Evolutionary conservation across 2,797 vertebrate species (phyloP).

Genomic region (Melanotaenia pygmaea): DNA sequence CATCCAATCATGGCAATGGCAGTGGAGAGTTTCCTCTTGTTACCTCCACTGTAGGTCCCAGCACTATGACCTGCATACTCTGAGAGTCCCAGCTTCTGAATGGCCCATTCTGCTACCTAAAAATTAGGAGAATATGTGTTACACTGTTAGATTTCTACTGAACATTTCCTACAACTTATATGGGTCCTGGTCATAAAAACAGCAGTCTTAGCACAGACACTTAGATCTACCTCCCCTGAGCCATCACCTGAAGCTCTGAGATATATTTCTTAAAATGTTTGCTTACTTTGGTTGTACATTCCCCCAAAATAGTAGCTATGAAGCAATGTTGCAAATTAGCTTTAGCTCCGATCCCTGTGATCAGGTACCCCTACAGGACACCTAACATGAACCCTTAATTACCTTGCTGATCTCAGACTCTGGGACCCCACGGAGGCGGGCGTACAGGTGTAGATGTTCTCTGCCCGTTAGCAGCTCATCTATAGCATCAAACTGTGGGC

Average conservation of each 20-base stretch:
- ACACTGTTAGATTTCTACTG: neutral
- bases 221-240: too few relatives aligned
- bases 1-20: conserved; percentile 94
- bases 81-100: conserved; percentile 90
- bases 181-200: neutral
- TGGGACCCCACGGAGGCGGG: conserved; percentile 90
- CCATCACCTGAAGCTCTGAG: too few relatives aligned
- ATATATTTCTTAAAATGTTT: too few relatives aligned
- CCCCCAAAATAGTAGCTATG: neutral
- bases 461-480: conserved; percentile 93
- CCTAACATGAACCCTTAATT: conserved; percentile 37
- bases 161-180: too few relatives aligned
- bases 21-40: conserved; percentile 93
- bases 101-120: conserved; percentile 92
- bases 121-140: neutral
- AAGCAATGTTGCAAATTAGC: neutral
- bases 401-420: conserved; percentile 89
- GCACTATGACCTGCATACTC: conserved; percentile 83
- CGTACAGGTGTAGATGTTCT: conserved; percentile 93
- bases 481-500: conserved; percentile 94
- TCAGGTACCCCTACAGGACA: too few relatives aligned
- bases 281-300: neutral
- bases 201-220: too few relatives aligned
- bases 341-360: neutral
- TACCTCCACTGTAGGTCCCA: conserved; percentile 93